Evolutionary conservation across 2,888 invertebrate species (phyloP).

Genomic region (Tipula lateralis): DNA sequence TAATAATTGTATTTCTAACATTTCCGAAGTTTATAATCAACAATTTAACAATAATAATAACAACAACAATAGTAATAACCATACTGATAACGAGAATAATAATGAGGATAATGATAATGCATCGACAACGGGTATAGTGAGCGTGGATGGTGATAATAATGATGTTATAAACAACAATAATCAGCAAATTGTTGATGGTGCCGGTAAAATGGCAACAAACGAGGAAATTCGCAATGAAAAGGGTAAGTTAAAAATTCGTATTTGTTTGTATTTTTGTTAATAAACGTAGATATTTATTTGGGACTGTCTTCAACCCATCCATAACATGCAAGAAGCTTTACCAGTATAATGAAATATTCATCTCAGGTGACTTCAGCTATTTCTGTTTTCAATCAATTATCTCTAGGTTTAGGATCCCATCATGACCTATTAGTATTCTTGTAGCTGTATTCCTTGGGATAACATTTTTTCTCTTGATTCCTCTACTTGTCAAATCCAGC

Average conservation of each 20-base stretch:
- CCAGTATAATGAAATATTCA: no score
- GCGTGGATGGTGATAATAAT: conserved; percentile 40
- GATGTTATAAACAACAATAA: conserved; percentile 31
- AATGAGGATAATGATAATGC: conserved; percentile 25
- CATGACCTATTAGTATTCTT: no score
- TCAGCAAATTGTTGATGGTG: conserved; percentile 33
- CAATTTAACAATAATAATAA: conserved; percentile 45
- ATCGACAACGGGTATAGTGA: neutral
- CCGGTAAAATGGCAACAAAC: conserved; percentile 29
- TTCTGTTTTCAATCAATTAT: no score
- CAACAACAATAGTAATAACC: conserved; percentile 12
- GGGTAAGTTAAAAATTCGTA: neutral
- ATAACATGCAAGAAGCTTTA: no score
- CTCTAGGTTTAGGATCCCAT: no score
- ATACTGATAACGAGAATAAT: conserved; percentile 3
- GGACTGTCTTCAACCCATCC: no score
- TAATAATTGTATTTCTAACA: conserved; percentile 40
- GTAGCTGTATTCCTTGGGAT: no score
- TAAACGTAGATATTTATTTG: no score
- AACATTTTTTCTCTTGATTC: no score
- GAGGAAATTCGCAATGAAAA: neutral
- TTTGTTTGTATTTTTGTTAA: no score
- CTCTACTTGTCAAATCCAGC: no score
- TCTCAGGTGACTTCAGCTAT: no score
- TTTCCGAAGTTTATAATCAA: conserved; percentile 49